Evolutionary conservation across 2,797 vertebrate genomes (phyloP).

Genomic region (Pipistrellus kuhlii): DNA sequence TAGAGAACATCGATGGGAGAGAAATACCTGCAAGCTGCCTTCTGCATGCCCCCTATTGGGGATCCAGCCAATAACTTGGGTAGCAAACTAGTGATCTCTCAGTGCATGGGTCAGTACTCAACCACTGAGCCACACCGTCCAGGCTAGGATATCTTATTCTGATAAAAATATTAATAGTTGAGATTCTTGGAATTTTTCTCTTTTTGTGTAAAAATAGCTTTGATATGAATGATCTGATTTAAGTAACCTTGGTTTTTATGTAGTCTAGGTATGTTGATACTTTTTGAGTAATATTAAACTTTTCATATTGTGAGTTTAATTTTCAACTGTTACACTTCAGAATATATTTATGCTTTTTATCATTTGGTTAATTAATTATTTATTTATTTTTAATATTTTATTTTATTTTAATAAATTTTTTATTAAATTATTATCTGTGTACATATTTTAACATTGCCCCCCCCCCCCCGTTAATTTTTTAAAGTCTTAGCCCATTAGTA

Average conservation of each 20-base stretch:
- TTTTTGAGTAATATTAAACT: constrained; percentile 13
- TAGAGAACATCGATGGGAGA: background rate
- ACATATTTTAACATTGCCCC: too few species aligned
- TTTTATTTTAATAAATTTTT: too few species aligned
- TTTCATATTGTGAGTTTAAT: constrained; percentile 42
- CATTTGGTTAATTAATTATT: background rate
- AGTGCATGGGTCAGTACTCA: background rate
- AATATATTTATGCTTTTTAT: constrained; percentile 2
- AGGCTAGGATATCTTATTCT: background rate
- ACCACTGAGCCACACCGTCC: background rate
- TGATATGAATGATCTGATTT: constrained; percentile 17
- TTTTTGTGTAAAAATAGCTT: constrained; percentile 35
- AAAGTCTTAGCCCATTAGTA: background rate
- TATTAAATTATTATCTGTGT: too few species aligned
- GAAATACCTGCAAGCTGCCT: background rate
- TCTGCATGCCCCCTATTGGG: background rate
- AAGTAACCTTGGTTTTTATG: constrained; percentile 50
- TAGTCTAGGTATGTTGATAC: constrained; percentile 2
- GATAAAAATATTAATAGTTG: constrained; percentile 12
- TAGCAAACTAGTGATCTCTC: background rate
- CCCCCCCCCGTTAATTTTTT: background rate
- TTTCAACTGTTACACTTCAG: constrained; percentile 51
- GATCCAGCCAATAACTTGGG: background rate
- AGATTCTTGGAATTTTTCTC: constrained; percentile 21
- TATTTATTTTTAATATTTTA: too few species aligned